A percentile compares a stretch with the other conserved stretches of the same genome.
phyloP scores from a whole-genome alignment of 1,140 invertebrate genomes.

The Oedothorax gibbosus region DNA sequence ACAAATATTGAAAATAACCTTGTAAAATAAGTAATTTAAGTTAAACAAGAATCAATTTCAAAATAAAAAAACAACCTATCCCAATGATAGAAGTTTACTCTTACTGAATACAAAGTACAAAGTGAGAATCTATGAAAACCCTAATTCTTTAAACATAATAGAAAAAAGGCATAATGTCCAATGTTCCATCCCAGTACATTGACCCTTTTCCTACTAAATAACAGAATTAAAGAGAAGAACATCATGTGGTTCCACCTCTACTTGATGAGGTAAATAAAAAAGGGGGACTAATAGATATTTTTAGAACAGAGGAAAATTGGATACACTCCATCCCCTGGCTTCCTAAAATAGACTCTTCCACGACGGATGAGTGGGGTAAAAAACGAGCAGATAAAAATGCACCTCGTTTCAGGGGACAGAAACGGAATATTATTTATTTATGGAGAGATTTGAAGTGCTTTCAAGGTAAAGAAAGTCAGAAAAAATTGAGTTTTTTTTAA shows the following conservation, averaged over 20 bases:
- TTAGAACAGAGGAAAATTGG: conserved; percentile 12
- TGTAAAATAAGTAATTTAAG: too few species aligned
- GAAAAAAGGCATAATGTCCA: too few species aligned
- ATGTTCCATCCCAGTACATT: not conserved
- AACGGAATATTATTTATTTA: not conserved
- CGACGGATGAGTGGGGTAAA: not conserved
- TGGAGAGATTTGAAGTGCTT: not conserved
- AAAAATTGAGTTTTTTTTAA: not conserved
- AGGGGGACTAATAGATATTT: conserved; percentile 14
- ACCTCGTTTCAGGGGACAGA: not conserved
- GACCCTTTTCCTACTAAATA: not conserved
- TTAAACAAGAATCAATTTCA: too few species aligned
- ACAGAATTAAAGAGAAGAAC: conserved; percentile 8
- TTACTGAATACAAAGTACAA: too few species aligned
- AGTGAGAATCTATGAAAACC: too few species aligned
- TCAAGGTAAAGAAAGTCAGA: not conserved
- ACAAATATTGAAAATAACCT: too few species aligned
- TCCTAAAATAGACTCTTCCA: conserved; percentile 41
- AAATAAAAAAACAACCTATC: too few species aligned
- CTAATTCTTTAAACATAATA: too few species aligned
- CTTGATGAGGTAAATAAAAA: conserved; percentile 14
- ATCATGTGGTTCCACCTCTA: conserved; percentile 22
- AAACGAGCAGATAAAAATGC: not conserved
- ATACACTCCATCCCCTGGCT: conserved; percentile 41
- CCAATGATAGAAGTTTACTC: too few species aligned